A percentile compares a stretch with the other conserved stretches of the same genome.
Evolutionary conservation across 2,888 invertebrate species (phyloP).

Genomic region (Pseudococcus jackbeardsleyi): DNA sequence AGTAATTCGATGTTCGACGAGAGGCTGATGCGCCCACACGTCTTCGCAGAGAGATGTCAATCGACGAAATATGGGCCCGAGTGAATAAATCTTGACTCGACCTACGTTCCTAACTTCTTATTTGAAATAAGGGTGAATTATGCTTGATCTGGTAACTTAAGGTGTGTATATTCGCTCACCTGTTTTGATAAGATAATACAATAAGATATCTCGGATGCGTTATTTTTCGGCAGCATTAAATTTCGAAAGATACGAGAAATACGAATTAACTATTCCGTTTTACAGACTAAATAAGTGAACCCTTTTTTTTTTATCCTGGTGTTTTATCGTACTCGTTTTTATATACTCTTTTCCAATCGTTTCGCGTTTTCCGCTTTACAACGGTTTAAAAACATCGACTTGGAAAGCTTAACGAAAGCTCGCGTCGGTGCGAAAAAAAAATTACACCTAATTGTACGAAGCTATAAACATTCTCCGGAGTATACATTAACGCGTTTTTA

Average conservation of each 20-base stretch:
- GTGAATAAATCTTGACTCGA: background rate
- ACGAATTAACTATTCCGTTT: background rate
- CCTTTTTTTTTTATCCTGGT: background rate
- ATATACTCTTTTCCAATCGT: background rate
- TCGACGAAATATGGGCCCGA: background rate
- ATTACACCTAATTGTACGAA: constrained; percentile 5
- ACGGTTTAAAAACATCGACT: background rate
- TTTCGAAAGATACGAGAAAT: background rate
- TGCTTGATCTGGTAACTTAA: background rate
- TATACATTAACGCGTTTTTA: constrained; percentile 32
- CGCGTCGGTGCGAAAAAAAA: background rate
- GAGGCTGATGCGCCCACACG: background rate
- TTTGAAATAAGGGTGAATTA: background rate
- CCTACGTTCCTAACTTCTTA: background rate
- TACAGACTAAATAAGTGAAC: background rate
- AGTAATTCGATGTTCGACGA: background rate
- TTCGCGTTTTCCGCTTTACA: background rate
- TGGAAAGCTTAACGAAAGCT: constrained; percentile 26
- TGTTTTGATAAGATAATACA: background rate
- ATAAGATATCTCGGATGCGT: background rate
- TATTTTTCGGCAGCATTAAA: background rate
- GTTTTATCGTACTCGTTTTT: background rate
- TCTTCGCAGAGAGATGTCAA: background rate
- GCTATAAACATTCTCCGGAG: constrained; percentile 26
- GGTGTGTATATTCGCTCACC: background rate